phyloP scores from a whole-genome alignment of 1,140 invertebrate species.

The Eriosoma lanigerum region DNA sequence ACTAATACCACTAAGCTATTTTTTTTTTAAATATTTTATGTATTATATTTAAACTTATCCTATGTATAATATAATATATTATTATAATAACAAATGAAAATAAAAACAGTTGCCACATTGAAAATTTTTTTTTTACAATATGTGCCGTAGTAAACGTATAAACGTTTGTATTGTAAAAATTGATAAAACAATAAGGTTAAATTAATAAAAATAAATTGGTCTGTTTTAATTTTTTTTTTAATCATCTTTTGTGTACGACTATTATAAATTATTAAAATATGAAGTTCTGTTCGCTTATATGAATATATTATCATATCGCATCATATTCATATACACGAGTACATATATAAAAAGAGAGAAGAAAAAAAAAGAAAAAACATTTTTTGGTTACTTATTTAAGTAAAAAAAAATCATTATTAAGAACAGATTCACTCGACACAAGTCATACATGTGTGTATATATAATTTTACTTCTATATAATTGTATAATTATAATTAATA shows the following conservation, averaged over 20 bases:
- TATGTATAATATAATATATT: background rate
- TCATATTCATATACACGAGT: background rate
- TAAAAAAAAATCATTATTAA: constrained; percentile 22
- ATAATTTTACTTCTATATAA: constrained; percentile 11
- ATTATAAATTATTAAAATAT: background rate
- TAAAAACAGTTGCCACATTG: constrained; percentile 33
- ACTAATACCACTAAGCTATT: constrained; percentile 31
- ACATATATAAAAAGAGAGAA: constrained; percentile 4
- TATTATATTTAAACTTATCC: constrained; percentile 35
- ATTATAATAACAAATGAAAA: constrained; percentile 46
- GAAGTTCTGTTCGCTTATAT: background rate
- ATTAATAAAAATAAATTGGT: constrained; percentile 1
- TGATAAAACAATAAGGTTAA: background rate
- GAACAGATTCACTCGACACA: constrained; percentile 2
- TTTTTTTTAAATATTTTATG: too few relatives aligned
- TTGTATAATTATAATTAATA: constrained; percentile 11
- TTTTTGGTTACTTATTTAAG: background rate
- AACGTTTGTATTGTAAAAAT: constrained; percentile 6
- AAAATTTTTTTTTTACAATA: constrained; percentile 42
- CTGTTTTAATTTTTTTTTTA: constrained; percentile 3
- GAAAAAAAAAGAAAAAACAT: background rate
- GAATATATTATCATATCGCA: background rate
- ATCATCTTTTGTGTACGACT: background rate
- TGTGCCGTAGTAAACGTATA: constrained; percentile 14
- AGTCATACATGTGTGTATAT: constrained; percentile 1